phyloP scores from a whole-genome alignment of 2,888 invertebrate species.

The Pollenia griseotomentosa region DNA sequence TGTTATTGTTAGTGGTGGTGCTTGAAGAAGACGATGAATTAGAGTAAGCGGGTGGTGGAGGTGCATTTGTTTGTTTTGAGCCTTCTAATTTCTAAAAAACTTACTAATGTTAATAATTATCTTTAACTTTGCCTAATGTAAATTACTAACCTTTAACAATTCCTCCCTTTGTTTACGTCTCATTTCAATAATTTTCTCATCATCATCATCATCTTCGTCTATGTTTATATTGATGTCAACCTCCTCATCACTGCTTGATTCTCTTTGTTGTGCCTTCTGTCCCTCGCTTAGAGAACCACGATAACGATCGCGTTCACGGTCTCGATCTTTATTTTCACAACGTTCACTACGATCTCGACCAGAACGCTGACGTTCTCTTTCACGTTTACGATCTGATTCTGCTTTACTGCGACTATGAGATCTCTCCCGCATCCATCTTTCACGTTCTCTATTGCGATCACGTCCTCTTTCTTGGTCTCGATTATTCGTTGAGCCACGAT shows the following conservation, averaged over 20 bases:
- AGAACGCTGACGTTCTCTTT: constrained; percentile 80
- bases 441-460: constrained; percentile 81
- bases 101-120: background rate
- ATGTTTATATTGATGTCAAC: constrained; percentile 91
- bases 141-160: constrained; percentile 89
- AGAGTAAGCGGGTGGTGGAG: background rate
- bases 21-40: constrained; percentile 32
- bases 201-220: constrained; percentile 95
- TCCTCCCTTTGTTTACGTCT: constrained; percentile 94
- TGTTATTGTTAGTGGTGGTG: constrained; percentile 5
- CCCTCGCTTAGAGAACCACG: constrained; percentile 92
- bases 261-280: constrained; percentile 87
- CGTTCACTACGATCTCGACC: constrained; percentile 81
- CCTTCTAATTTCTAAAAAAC: constrained; percentile 66
- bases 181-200: constrained; percentile 95
- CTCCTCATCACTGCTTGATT: constrained; percentile 87
- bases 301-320: constrained; percentile 87
- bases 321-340: constrained; percentile 83
- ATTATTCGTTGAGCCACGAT: constrained; percentile 79
- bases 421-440: constrained; percentile 80
- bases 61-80: constrained; percentile 37
- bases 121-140: background rate
- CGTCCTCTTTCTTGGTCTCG: constrained; percentile 82
- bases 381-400: constrained; percentile 83
- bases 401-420: constrained; percentile 83